Evolutionary conservation across 2,113 vertebrate species (phyloP).

Genomic region (Pogona vitticeps): DNA sequence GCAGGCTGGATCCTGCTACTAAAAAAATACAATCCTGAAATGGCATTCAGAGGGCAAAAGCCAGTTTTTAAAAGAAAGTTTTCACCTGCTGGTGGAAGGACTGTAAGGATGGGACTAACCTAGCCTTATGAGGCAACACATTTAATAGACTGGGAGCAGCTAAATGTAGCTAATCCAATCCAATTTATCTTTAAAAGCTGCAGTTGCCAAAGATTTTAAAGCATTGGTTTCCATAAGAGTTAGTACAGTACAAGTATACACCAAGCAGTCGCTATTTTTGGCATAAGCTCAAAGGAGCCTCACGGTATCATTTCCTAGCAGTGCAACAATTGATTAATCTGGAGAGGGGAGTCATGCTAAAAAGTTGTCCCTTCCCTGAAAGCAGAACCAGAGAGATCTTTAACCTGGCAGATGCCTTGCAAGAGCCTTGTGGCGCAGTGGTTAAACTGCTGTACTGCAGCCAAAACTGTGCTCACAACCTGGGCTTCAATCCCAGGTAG

Average conservation of each 20-base stretch:
- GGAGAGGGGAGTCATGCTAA: not conserved
- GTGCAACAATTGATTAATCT: not conserved
- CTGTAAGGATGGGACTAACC: too few species aligned
- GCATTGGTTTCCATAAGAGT: not conserved
- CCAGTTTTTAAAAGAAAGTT: too few species aligned
- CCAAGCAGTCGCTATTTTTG: constrained; percentile 19
- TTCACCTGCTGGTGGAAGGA: too few species aligned
- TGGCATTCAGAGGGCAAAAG: too few species aligned
- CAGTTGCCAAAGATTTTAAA: not conserved
- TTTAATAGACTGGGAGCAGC: too few species aligned
- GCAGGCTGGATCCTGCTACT: too few species aligned
- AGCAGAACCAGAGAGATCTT: not conserved
- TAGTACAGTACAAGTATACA: not conserved
- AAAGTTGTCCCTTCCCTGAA: not conserved
- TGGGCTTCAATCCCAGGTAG: too few species aligned
- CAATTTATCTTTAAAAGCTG: not conserved
- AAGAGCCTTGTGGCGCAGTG: too few species aligned
- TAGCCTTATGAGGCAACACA: too few species aligned
- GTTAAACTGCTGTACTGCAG: too few species aligned
- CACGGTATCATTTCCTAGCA: constrained; percentile 2
- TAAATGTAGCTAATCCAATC: not conserved
- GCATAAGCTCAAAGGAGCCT: not conserved
- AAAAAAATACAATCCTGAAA: too few species aligned
- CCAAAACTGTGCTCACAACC: too few species aligned
- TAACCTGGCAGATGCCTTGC: not conserved